Evolutionary conservation across 2,797 vertebrate species (phyloP).

Genomic region (Falco berigora): DNA sequence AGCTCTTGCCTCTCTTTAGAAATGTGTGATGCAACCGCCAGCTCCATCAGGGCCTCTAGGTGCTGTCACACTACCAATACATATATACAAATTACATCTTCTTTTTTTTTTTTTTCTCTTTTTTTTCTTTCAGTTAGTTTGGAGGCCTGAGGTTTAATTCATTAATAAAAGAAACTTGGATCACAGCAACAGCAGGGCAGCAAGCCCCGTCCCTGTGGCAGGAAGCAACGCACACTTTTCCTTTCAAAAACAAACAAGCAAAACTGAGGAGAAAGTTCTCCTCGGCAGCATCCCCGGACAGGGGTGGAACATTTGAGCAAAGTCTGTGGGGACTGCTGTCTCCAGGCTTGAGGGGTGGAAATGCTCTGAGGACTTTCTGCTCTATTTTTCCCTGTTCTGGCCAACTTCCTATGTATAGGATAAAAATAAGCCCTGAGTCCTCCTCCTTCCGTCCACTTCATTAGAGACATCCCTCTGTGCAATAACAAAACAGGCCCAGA

Average conservation of each 20-base stretch:
- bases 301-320: conserved; percentile 53
- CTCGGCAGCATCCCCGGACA: conserved; percentile 48
- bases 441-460: conserved; percentile 23
- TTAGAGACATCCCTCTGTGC: conserved; percentile 52
- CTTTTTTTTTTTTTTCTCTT: neutral
- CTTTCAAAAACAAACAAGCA: conserved; percentile 75
- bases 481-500: conserved; percentile 50
- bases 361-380: conserved; percentile 9
- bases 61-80: neutral
- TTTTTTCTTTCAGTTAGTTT: neutral
- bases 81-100: neutral
- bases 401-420: conserved; percentile 41
- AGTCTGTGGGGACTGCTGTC: conserved; percentile 33
- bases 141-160: neutral
- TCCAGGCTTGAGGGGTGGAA: neutral
- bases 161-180: conserved; percentile 46
- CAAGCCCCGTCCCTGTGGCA: conserved; percentile 53
- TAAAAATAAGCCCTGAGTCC: conserved; percentile 39
- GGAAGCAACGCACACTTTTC: conserved; percentile 68
- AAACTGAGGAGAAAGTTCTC: conserved; percentile 65
- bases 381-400: neutral
- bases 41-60: neutral
- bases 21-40: neutral
- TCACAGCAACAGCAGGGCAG: conserved; percentile 64
- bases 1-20: neutral